Conservation (phyloP, 2,888 invertebrate genomes). For the Molorchus minor region DNA sequence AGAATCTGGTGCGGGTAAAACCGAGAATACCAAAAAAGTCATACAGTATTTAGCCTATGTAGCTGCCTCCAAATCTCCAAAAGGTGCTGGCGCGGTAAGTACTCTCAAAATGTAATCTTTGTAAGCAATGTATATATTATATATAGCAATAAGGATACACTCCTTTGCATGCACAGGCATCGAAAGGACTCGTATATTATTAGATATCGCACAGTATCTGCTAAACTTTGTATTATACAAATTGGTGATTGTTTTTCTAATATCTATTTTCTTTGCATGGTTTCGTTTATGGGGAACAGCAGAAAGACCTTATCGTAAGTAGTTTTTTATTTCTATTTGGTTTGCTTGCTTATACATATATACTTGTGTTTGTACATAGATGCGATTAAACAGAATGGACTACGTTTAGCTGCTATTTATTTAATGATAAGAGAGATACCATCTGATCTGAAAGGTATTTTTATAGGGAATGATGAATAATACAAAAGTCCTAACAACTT, state of each 20-base stretch:
- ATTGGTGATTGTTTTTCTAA: slow-evolving; percentile 43
- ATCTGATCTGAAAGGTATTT: background rate
- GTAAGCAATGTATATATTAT: slow-evolving; percentile 8
- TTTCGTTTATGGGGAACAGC: slow-evolving; percentile 55
- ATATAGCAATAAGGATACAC: background rate
- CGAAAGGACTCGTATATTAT: slow-evolving; percentile 1
- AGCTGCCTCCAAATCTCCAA: slow-evolving; percentile 96
- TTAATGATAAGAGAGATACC: slow-evolving; percentile 6
- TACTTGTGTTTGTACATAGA: slow-evolving; percentile 3
- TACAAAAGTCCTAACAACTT: background rate
- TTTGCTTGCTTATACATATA: slow-evolving; percentile 25
- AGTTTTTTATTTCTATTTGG: slow-evolving; percentile 46
- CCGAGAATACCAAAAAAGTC: slow-evolving; percentile 99
- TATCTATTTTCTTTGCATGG: slow-evolving; percentile 60
- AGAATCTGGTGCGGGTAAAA: slow-evolving; percentile 99
- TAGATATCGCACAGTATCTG: slow-evolving; percentile 15
- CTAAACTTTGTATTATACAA: slow-evolving; percentile 23
- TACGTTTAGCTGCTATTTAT: slow-evolving; percentile 1
- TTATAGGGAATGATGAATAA: background rate
- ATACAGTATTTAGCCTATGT: slow-evolving; percentile 99
- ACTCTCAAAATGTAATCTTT: background rate
- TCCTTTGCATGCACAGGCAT: slow-evolving; percentile 16
- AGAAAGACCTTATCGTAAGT: slow-evolving; percentile 64
- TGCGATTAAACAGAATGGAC: background rate
- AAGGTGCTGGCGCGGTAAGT: slow-evolving; percentile 87